Base-by-base conservation (phyloP, 2,888 invertebrate genomes). In the Drosophila meridiana region DNA sequence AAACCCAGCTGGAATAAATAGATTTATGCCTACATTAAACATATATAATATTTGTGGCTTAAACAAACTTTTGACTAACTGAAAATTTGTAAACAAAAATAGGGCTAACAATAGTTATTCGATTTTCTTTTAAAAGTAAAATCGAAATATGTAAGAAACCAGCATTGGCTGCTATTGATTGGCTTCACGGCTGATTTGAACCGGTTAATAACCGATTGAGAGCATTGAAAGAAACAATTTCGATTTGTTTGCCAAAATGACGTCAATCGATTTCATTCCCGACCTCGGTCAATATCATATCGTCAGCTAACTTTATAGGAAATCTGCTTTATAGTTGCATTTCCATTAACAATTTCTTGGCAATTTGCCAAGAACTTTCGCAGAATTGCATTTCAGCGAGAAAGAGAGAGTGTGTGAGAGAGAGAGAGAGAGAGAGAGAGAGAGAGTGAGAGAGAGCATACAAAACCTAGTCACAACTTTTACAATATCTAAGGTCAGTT, bases 401-500 rank as follows among this genome's bases (percentile, higher is more conserved):
- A 38, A 14, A 26, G 48, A n/a, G 14, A 28, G 28, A 13, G 13
- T 7, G 13, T 0, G 13, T 13, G 13, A 2, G 30, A 0, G 30
- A 4, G 47, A 30, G 47, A 7, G 47, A 11, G 28, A 3, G 40
- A 48, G 9, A 36, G 20, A 34, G 4, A 20, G 47, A 13, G 47
- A 13, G 47, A 7, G 26, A 7, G 13, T 0, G 9, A n/a, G 42
- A 13, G 43, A 20, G 20, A 20, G 45, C 13, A 3, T 7, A 26
- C 0, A 14, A 30, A 13, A 45, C 40, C 48, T 72, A 53, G 28
- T 47, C 50, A 48, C 57, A 65, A 43, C 47, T 65, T 60, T 47
- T 43, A 43, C 20, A 45, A 55, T 83, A 87, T 74, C 82, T 79
- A 74, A 85, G 85, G 89, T 85, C 87, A 85, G 84, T 82, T 83